phyloP scores from a whole-genome alignment of 2,113 vertebrate species.

The Marcusenius ussheri region DNA sequence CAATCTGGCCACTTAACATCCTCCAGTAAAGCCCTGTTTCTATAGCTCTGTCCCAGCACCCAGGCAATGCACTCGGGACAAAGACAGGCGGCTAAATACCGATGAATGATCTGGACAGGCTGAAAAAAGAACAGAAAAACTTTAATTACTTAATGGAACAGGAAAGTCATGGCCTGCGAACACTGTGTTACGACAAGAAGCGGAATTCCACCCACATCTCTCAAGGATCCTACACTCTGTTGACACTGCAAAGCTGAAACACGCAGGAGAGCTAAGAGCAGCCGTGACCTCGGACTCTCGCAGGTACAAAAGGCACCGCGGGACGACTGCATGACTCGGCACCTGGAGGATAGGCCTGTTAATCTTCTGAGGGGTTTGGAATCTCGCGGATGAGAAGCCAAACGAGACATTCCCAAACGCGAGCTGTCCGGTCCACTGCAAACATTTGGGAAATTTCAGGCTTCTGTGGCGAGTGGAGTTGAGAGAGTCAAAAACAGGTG shows the following conservation, averaged over 20 bases:
- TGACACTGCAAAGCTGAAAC: constrained; percentile 39
- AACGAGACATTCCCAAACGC: constrained; percentile 30
- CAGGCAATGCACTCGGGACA: background rate
- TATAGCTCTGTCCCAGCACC: background rate
- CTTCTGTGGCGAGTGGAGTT: constrained; percentile 18
- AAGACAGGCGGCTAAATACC: background rate
- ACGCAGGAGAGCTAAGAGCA: constrained; percentile 26
- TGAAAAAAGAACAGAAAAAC: constrained; percentile 8
- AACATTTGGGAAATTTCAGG: constrained; percentile 25
- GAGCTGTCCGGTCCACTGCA: constrained; percentile 21
- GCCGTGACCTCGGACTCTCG: constrained; percentile 26
- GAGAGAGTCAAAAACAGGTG: constrained; percentile 3
- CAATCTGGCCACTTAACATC: background rate
- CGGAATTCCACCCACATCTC: constrained; percentile 31
- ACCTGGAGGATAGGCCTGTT: constrained; percentile 25
- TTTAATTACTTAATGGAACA: constrained; percentile 37
- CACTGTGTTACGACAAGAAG: constrained; percentile 34
- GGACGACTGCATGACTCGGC: constrained; percentile 29
- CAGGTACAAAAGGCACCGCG: constrained; percentile 27
- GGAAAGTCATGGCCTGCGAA: constrained; percentile 26
- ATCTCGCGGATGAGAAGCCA: constrained; percentile 35
- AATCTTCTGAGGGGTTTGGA: constrained; percentile 29
- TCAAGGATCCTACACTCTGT: constrained; percentile 16
- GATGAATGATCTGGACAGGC: constrained; percentile 1
- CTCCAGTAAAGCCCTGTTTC: background rate